These are phyloP conservation scores for Xylota segnis DNA, from an alignment of 2,888 invertebrate genomes.

Conservation along the genomic window DNA sequence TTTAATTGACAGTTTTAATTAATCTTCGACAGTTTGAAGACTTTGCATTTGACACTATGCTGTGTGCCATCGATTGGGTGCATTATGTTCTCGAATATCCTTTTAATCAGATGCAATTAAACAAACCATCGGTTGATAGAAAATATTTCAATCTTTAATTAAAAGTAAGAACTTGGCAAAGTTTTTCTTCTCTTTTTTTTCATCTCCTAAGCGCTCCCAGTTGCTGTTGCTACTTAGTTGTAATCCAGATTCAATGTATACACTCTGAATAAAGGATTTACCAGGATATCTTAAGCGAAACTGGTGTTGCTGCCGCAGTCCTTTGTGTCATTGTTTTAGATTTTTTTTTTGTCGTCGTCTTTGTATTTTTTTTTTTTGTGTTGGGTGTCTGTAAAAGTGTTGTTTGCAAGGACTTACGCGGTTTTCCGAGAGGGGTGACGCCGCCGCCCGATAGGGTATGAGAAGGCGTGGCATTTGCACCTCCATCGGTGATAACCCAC, in stretches of 20 bases:
- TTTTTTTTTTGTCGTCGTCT: neutral
- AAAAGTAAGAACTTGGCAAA: constrained; percentile 32
- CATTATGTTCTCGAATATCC: constrained; percentile 18
- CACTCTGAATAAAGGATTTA: constrained; percentile 64
- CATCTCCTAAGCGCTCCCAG: constrained; percentile 16
- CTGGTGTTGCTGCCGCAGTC: constrained; percentile 37
- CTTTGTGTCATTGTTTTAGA: constrained; percentile 53
- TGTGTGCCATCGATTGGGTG: constrained; percentile 43
- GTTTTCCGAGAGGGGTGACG: neutral
- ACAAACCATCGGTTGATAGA: constrained; percentile 1
- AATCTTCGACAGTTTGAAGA: constrained; percentile 59
- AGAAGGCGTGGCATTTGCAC: constrained; percentile 49
- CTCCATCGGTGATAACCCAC: constrained; percentile 64
- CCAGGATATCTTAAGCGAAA: constrained; percentile 52
- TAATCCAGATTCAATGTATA: constrained; percentile 56
- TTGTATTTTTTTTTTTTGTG: constrained; percentile 19
- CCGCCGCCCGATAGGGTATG: neutral
- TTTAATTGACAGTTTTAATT: constrained; percentile 71
- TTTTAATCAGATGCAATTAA: constrained; percentile 49
- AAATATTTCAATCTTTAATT: constrained; percentile 52
- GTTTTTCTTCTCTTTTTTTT: neutral
- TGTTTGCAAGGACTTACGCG: constrained; percentile 29
- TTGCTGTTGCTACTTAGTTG: constrained; percentile 48
- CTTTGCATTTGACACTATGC: constrained; percentile 65
- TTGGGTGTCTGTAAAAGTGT: constrained; percentile 7